Evolutionary conservation across 2,113 vertebrate genomes (phyloP), one percentile per base, ranked within the genome.

Genomic region (Eira barbara): DNA sequence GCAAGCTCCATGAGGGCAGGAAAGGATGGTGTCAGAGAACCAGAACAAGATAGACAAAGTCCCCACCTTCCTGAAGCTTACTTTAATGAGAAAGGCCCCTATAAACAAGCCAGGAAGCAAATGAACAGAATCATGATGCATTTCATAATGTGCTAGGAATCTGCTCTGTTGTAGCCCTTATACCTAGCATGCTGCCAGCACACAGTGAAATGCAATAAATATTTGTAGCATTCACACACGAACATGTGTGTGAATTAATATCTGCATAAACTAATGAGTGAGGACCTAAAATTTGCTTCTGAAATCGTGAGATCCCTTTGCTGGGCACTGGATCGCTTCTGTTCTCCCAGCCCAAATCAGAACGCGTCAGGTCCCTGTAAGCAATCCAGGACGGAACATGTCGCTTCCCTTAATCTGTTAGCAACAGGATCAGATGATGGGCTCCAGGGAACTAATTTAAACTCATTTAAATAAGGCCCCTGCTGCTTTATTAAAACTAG

Each of bases 371-470:
- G 69, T 69, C 69, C 15, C 61, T 73, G 89, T 79, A 74, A 89
- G 52, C 31, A 36, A 29, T 18, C 47, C 74, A 13, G 82, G n/a
- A 27, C 52, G 76, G 81, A 96, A 78, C 69, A 49, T 23, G 34
- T 84, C 80, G 82, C 86, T 95, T 87, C 55, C 57, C 65, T 95
- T 88, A 74, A 94, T 95, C 92, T 90, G 90, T 88, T 97, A 89
- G 97, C 97, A 96, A 97, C 21, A 0, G 47, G 71, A 79, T 96
- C 94, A 74, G 88, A 95, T 94, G 88, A 85, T 88, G 7, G 61
- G 63, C 97, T 93, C 97, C 52, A 13, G 96, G 92, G 98, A 94
- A 73, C 97, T 97, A 63, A 97, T 97, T 97, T 94, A 97, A 95
- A 88, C 95, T 61, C 86, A 57, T 95, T 90, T 96, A 97, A 97